Evolutionary conservation across 2,113 vertebrate genomes (phyloP).

Genomic region (Origma solitaria): DNA sequence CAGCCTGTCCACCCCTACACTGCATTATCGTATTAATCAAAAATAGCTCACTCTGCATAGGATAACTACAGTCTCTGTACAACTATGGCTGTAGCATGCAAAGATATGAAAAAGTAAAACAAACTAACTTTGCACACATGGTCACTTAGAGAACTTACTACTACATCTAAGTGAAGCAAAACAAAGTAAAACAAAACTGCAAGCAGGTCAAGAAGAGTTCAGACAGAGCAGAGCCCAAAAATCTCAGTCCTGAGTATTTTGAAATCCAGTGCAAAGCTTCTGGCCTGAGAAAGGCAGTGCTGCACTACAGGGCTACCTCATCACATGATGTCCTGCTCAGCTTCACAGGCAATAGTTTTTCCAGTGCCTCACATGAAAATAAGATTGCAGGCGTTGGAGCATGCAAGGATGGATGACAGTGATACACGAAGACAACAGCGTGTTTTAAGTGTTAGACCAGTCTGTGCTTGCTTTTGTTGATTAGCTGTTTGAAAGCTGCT

Average conservation of each 20-base stretch:
- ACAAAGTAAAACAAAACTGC: background rate
- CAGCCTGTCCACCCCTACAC: background rate
- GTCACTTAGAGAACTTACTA: background rate
- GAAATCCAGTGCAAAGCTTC: background rate
- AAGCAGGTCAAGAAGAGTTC: background rate
- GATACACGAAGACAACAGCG: background rate
- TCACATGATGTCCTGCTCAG: background rate
- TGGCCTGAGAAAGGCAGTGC: background rate
- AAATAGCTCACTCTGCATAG: background rate
- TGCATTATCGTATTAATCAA: background rate
- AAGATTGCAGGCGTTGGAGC: background rate
- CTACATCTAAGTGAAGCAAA: background rate
- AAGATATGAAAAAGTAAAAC: background rate
- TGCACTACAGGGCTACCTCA: background rate
- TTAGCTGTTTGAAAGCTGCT: background rate
- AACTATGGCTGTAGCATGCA: background rate
- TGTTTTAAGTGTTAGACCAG: background rate
- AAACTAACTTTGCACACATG: accelerated
- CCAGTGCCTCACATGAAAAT: background rate
- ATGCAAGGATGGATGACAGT: background rate
- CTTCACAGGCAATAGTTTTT: background rate
- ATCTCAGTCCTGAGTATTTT: background rate
- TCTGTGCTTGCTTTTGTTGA: background rate
- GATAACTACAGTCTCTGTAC: background rate
- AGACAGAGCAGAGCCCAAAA: background rate